Conservation (phyloP, 2,888 invertebrate genomes). For the Eurytoma adleriae region DNA sequence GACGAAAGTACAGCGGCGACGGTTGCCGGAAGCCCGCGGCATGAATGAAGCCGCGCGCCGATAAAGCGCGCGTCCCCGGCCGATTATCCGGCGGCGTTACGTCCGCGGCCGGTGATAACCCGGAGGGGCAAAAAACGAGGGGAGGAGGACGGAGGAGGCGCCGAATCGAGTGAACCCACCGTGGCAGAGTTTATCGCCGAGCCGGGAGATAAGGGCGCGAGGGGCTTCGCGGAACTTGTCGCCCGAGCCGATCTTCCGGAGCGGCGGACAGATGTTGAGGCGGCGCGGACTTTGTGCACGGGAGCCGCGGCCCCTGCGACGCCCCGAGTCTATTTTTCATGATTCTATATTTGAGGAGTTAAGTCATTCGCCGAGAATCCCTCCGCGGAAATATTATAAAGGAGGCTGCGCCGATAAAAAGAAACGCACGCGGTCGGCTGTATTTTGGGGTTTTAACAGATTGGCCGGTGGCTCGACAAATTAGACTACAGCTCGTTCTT, state of each 20-base stretch:
- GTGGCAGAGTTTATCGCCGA: slow-evolving; percentile 8
- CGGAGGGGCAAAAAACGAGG: background rate
- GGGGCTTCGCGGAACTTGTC: no score
- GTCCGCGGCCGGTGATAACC: background rate
- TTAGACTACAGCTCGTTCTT: no score
- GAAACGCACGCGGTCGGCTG: no score
- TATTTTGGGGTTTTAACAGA: no score
- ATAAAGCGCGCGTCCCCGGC: background rate
- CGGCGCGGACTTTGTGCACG: background rate
- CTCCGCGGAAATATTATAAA: background rate
- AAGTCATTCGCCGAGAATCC: slow-evolving; percentile 3
- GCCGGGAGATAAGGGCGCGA: background rate
- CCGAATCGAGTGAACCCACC: slow-evolving; percentile 17
- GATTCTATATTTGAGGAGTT: slow-evolving; percentile 24
- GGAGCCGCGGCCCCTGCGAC: background rate
- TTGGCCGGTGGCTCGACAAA: no score
- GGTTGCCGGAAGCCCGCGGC: background rate
- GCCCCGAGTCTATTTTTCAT: slow-evolving; percentile 39
- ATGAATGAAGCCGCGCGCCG: slow-evolving; percentile 24
- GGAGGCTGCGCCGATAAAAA: background rate
- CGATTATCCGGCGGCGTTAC: no score
- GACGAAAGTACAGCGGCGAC: background rate
- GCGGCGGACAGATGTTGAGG: background rate
- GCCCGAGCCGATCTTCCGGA: no score
- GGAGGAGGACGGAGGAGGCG: background rate